Percentiles rank a stretch among this genome's conserved stretches.
phyloP scores from a whole-genome alignment of 2,797 vertebrate genomes.

The Sebastes minor region DNA sequence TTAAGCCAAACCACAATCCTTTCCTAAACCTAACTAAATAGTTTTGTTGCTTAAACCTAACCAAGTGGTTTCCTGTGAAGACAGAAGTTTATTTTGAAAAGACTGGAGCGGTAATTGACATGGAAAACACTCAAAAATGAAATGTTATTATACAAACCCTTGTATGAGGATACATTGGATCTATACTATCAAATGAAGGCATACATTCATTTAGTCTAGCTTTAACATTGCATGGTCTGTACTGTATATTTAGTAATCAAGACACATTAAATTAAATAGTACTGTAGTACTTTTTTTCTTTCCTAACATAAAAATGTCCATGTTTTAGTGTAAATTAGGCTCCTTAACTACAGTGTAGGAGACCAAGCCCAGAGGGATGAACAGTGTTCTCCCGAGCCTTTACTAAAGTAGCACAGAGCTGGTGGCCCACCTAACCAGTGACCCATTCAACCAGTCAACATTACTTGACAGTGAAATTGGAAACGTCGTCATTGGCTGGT shows the following conservation, averaged over 20 bases:
- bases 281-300: neutral
- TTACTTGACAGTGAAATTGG: slow-evolving; percentile 45
- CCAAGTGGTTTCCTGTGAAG: no score
- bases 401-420: neutral
- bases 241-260: neutral
- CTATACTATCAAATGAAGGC: neutral
- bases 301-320: neutral
- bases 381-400: neutral
- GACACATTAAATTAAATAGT: neutral
- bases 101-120: no score
- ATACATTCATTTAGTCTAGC: neutral
- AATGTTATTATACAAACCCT: no score
- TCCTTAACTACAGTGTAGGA: neutral
- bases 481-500: slow-evolving; percentile 39
- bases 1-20: no score
- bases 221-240: neutral
- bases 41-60: neutral
- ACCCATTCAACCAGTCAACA: slow-evolving; percentile 44
- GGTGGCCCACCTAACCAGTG: slow-evolving; percentile 40
- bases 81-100: no score
- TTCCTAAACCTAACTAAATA: no score
- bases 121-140: no score
- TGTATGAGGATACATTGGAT: neutral
- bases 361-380: neutral
- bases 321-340: neutral